phyloP scores from a whole-genome alignment of 2,888 invertebrate genomes.

The Polymixis flavicincta region DNA sequence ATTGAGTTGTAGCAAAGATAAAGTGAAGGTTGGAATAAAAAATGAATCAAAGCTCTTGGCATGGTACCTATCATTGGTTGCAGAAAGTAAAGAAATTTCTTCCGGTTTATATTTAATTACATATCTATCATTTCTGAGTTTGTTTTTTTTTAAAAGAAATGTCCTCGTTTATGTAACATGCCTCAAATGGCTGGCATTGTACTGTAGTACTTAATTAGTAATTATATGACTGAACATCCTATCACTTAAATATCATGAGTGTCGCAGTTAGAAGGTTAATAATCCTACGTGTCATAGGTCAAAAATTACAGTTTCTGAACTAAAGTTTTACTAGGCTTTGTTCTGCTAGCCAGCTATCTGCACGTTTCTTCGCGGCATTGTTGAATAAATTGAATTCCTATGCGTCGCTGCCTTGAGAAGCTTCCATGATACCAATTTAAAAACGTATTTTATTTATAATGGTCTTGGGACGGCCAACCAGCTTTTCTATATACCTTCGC shows the following conservation, averaged over 20 bases:
- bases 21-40: neutral
- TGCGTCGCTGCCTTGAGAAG: constrained; percentile 68
- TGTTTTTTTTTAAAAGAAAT: neutral
- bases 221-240: neutral
- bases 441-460: constrained; percentile 66
- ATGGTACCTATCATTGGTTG: neutral
- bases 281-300: too few relatives aligned
- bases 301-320: constrained; percentile 16
- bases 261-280: neutral
- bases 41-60: neutral
- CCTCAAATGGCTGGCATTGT: neutral
- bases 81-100: neutral
- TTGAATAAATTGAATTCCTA: constrained; percentile 81
- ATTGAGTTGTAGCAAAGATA: neutral
- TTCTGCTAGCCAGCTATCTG: constrained; percentile 58
- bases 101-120: neutral
- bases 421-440: constrained; percentile 72
- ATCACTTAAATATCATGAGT: too few relatives aligned
- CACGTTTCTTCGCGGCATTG: constrained; percentile 69
- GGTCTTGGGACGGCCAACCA: neutral
- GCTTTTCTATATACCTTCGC: neutral
- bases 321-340: constrained; percentile 31
- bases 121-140: neutral
- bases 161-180: neutral
- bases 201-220: neutral